Evolutionary conservation across 35 echinoderm and acorn worm species (phyloP), one percentile per base, ranked within the genome.

Genomic region (Strongylocentrotus purpuratus): DNA sequence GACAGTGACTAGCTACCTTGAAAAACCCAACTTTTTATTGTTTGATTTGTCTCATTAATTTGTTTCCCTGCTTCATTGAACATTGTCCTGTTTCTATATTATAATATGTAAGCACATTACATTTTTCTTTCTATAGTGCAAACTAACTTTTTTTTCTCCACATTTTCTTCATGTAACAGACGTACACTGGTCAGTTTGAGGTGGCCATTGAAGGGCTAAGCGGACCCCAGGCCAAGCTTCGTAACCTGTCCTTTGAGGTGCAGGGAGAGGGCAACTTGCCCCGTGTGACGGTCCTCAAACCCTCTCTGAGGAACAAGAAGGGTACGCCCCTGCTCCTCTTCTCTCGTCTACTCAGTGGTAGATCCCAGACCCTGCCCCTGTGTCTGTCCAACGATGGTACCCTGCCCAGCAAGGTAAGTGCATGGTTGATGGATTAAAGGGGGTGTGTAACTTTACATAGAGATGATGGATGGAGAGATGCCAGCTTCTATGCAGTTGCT

Each of bases 221-320:
- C n/a, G 97, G 97, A 20, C 47, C 97, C 0, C 96, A 94, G 87
- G 96, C 98, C 90, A 99, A 99, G 94, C 95, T 94, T 47, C 97
- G 95, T 33, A 99, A 96, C 60, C 92, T 99, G 5, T 97, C 94
- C 7, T 99, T 99, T 96, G 98, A 99, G 35, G 98, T 99, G 14
- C 98, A 99, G 92, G 98, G 98, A 46, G 98, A 99, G 60, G 98
- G 98, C 32, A 99, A 99, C 95, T 94, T 99, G 12, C 98, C 98
- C 47, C 95, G 98, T 31, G 96, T 99, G 28, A 95, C 98, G 0
- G 93, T 99, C 59, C n/a, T 93, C 48, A 99, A 99, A 33, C 98
- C 98, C 5, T 94, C 95, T 22, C 90, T 99, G 86, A 96, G 97
- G 47, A 99, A 99, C 95, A 99, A 99, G 95, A 99, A 99, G 86